Evolutionary conservation across 35 echinoderm and acorn worm species (phyloP).

Genomic region (Hemicentrotus pulcherrimus): DNA sequence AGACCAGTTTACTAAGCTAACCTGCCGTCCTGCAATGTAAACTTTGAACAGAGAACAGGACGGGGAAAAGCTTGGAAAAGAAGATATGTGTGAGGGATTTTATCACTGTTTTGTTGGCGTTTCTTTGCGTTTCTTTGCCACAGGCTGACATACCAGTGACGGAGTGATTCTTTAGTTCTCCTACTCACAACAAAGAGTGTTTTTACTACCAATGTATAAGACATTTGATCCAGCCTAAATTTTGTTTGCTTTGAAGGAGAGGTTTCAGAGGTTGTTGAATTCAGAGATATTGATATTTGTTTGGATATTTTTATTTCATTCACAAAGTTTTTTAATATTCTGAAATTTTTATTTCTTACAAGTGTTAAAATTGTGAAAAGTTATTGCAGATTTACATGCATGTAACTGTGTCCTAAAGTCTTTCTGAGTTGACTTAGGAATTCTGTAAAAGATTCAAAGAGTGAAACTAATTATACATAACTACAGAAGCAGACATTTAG

Average conservation of each 20-base stretch:
- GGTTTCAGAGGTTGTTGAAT: neutral
- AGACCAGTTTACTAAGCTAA: neutral
- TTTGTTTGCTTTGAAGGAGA: neutral
- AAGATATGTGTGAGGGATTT: neutral
- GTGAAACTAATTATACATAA: too few species aligned
- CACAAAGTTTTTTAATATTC: neutral
- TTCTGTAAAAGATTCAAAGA: too few species aligned
- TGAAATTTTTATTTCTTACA: too few species aligned
- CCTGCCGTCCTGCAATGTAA: neutral
- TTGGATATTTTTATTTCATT: neutral
- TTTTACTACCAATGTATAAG: neutral
- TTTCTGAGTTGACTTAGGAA: too few species aligned
- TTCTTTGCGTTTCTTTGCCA: neutral
- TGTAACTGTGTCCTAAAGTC: too few species aligned
- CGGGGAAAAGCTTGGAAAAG: neutral
- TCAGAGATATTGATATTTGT: too few species aligned
- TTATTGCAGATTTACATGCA: too few species aligned
- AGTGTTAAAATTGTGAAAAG: too few species aligned
- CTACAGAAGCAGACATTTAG: too few species aligned
- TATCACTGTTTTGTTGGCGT: neutral
- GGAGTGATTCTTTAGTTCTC: neutral
- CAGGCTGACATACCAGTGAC: neutral
- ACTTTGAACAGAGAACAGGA: neutral
- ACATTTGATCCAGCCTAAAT: neutral
- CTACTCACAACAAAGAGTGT: neutral